Base-by-base conservation (phyloP, 2,888 invertebrate species). In the Synanthedon vespiformis region DNA sequence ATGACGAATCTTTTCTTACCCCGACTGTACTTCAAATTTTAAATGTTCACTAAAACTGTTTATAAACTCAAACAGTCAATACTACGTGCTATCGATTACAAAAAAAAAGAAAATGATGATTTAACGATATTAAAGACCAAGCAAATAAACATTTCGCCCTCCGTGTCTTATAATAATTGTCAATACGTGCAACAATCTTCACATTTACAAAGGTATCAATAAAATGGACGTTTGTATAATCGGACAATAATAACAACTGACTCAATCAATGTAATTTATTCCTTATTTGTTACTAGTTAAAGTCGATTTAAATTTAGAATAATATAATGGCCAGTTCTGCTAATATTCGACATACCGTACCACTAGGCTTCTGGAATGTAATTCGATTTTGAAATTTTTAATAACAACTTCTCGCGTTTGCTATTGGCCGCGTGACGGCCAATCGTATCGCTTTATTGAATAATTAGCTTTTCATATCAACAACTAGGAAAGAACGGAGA, bases 391-490 rank as follows among this genome's bases (percentile, higher is more conserved):
- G 68, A 68, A 66, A 63, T 73, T 70, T 75, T 77, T 72, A 74
- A 77, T 72, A 72, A 65, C 61, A 63, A 63, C 56, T 54, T 57
- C 48, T 1, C 61, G 57, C 58, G 54, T 40, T 57, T 59, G 60
- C 65, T 58, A 84, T 85, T 84, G 85, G 84, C 64, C 63, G 58
- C 51, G 49, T 56, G 60, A 57, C 64, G 60, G 53, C 85, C 84
- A 86, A 85, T 85, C 64, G 63, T 61, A 55, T 55, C 54, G 60
- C 62, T 65, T 71, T 73, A 76, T 77, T 74, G 67, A 68, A 44
- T 72, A 74, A 77, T 75, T 66, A 72, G 65, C 63, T 64, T 59
- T 60, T 57, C 56, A 61, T 65, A 68, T 61, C 56, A 61, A 65
- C 62, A 61, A 59, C 56, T 63, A 60, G 61, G 57, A 69, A 74